phyloP scores from a whole-genome alignment of 2,797 vertebrate genomes.

The Diplodus sargus region DNA sequence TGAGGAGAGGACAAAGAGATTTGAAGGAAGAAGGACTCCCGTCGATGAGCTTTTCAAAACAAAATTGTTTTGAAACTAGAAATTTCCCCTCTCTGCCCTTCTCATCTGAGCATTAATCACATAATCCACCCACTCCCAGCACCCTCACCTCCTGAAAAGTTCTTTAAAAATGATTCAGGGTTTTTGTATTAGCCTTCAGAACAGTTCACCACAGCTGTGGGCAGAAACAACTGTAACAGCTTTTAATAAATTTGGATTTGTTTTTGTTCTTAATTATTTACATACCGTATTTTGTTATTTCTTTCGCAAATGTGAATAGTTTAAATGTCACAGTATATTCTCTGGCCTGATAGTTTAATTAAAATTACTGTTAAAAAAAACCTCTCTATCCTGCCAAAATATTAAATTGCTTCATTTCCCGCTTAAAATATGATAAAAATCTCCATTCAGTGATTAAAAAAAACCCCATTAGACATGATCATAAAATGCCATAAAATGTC shows the following conservation, averaged over 20 bases:
- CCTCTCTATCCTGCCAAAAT: neutral
- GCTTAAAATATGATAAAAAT: neutral
- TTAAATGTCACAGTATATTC: constrained; percentile 2
- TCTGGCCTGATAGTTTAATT: constrained; percentile 1
- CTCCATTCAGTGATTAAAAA: neutral
- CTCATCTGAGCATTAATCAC: constrained; percentile 16
- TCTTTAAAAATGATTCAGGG: constrained; percentile 21
- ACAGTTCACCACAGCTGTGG: neutral
- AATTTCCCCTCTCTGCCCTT: constrained; percentile 11
- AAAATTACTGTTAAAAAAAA: neutral
- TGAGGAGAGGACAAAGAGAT: constrained; percentile 29
- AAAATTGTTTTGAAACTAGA: constrained; percentile 30
- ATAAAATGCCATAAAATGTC: constrained; percentile 12
- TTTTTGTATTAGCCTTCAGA: constrained; percentile 15
- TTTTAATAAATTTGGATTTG: neutral
- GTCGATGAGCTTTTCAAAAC: constrained; percentile 15
- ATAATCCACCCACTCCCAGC: constrained; percentile 41
- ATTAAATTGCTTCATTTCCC: neutral
- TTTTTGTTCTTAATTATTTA: constrained; percentile 4
- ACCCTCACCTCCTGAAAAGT: constrained; percentile 28
- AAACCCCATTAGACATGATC: neutral
- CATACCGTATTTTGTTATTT: constrained; percentile 6
- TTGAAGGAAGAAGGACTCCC: constrained; percentile 9
- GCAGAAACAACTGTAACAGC: constrained; percentile 5
- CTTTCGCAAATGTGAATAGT: neutral